Evolutionary conservation across 2,888 invertebrate genomes (phyloP), one percentile per base, ranked within the genome.

Genomic region (Sinhomidia bicolor): DNA sequence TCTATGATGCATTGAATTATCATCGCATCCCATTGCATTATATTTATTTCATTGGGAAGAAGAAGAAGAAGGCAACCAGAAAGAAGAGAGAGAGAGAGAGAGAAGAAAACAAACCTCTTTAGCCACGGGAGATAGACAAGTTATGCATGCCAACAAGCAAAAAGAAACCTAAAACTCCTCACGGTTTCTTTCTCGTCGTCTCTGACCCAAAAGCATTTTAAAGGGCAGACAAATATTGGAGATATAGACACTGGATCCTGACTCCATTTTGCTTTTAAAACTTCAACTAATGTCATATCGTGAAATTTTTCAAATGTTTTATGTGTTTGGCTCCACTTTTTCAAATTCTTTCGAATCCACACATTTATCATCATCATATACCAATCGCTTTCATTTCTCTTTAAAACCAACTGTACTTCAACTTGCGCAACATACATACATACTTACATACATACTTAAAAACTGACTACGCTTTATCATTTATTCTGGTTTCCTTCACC

Each of bases 101-200:
- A 88, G 54, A 60, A 51, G 84, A 89, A 89, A 89, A 85, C 89
- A 89, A 89, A 89, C 84, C 84, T 89, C 85, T 89, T 62, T 85
- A 79, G 74, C 89, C 89, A 89, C 89, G 81, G 89, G 89, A 89
- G 89, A 89, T 85, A 85, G 89, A 85, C 89, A 89, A 85, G 89
- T 80, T 85, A 85, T 89, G 89, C 89, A 89, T 89, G 85, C 85
- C 89, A 89, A 88, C 88, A 84, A 71, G 44, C 44, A 74, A n/a
- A n/a, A n/a, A n/a, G 60, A 88, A 80, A 85, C 79, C 79, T 78
- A 79, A 23, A 68, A 47, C 62, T 62, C 74, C 60, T 81, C 86
- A 62, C 36, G 26, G 47, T 20, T 71, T 89, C 74, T 47, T n/a
- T n/a, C n/a, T n/a, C n/a, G n/a, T n/a, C 65, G 65, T 44, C 74